These are phyloP conservation scores for Metopolophium dirhodum DNA, from an alignment of 1,140 invertebrate species.

Conservation along the genomic window DNA sequence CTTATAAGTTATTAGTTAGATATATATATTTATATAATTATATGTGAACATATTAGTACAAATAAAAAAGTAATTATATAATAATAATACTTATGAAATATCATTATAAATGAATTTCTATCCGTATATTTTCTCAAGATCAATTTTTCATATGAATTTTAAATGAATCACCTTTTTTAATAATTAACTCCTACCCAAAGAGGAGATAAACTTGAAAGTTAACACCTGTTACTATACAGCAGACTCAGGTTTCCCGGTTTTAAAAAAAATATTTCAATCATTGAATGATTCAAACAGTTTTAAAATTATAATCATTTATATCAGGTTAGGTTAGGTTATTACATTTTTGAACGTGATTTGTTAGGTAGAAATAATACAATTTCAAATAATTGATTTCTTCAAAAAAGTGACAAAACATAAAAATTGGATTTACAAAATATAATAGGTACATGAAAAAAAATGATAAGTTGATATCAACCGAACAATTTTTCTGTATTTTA, in stretches of 20 bases:
- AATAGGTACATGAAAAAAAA: background rate
- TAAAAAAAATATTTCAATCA: background rate
- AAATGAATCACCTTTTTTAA: background rate
- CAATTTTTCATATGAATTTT: background rate
- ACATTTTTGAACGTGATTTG: background rate
- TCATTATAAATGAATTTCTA: background rate
- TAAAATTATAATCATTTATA: background rate
- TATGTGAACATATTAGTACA: background rate
- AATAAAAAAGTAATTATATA: background rate
- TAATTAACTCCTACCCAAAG: background rate
- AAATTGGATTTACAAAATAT: background rate
- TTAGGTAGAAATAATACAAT: background rate
- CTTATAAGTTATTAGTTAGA: too few relatives aligned
- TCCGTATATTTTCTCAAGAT: background rate
- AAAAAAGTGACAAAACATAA: background rate
- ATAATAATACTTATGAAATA: background rate
- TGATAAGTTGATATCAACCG: background rate
- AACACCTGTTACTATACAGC: background rate
- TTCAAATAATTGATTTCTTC: background rate
- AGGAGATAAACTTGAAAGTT: too few relatives aligned
- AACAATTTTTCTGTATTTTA: constrained; percentile 19
- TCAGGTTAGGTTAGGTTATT: too few relatives aligned
- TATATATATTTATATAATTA: too few relatives aligned
- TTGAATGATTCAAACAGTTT: background rate
- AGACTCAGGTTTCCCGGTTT: background rate